Evolutionary conservation across 2,797 vertebrate species (phyloP).

Genomic region (Hypotaenidia philippensis): DNA sequence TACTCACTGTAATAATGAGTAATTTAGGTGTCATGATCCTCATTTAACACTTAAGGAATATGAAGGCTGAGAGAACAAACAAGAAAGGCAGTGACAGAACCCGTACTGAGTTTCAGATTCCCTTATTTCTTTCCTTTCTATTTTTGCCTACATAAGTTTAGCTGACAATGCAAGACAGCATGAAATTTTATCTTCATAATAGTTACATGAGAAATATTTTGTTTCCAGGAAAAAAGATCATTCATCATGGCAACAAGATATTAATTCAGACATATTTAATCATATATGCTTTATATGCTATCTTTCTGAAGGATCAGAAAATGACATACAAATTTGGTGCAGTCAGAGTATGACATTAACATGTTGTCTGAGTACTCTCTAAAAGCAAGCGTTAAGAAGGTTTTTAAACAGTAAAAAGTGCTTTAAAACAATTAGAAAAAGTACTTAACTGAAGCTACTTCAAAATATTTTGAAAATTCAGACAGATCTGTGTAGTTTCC

Average conservation of each 20-base stretch:
- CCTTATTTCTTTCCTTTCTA: neutral
- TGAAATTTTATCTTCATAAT: neutral
- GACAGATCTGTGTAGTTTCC: neutral
- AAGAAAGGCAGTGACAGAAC: neutral
- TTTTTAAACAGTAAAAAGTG: neutral
- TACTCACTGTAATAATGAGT: neutral
- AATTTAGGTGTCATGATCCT: neutral
- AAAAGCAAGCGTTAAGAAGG: neutral
- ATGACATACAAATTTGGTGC: neutral
- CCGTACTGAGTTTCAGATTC: neutral
- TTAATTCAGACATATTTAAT: slow-evolving; percentile 1
- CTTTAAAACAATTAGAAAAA: neutral
- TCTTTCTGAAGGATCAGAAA: neutral
- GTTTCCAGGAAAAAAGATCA: neutral
- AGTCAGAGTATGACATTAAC: neutral
- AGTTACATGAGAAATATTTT: neutral
- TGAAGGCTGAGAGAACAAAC: neutral
- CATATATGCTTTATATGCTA: neutral
- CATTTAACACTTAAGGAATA: neutral
- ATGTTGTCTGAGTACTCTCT: neutral
- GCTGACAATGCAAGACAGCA: neutral
- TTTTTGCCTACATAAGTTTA: neutral
- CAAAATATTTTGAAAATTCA: slow-evolving; percentile 26
- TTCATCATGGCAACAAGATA: neutral
- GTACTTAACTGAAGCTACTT: neutral